Conservation (phyloP, 2,888 invertebrate genomes). For the Calameuta filiformis region DNA sequence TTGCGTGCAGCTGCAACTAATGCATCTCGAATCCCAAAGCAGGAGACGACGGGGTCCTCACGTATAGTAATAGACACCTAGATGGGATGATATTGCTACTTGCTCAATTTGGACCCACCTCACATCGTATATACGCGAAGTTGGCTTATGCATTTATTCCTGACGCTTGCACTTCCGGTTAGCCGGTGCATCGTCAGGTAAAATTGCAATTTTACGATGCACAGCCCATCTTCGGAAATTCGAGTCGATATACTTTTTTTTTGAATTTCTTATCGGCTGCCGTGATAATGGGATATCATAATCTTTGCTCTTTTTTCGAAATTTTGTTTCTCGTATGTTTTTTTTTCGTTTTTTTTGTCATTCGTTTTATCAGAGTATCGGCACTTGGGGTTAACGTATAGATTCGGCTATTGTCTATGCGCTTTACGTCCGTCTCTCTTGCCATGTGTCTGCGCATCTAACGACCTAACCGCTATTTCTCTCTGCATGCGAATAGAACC, state of each 20-base stretch:
- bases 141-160: no score
- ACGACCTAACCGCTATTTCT: not conserved
- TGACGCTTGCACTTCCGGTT: not conserved
- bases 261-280: not conserved
- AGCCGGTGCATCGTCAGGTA: not conserved
- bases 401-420: not conserved
- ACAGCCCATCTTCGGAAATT: not conserved
- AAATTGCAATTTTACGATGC: not conserved
- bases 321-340: not conserved
- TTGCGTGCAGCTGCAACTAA: conserved; percentile 60
- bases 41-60: not conserved
- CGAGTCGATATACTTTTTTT: not conserved
- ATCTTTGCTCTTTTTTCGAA: not conserved
- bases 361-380: not conserved
- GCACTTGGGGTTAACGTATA: not conserved
- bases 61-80: not conserved
- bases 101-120: not conserved
- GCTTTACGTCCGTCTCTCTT: not conserved
- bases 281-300: not conserved
- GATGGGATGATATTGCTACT: not conserved
- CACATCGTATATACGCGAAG: not conserved
- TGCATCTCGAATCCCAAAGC: conserved; percentile 43
- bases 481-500: not conserved
- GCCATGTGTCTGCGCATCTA: not conserved
- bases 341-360: not conserved